These are phyloP conservation scores for Bolinopsis microptera DNA, from an alignment of 37 sponge, comb jelly and placozoan species.

Conservation along the genomic window DNA sequence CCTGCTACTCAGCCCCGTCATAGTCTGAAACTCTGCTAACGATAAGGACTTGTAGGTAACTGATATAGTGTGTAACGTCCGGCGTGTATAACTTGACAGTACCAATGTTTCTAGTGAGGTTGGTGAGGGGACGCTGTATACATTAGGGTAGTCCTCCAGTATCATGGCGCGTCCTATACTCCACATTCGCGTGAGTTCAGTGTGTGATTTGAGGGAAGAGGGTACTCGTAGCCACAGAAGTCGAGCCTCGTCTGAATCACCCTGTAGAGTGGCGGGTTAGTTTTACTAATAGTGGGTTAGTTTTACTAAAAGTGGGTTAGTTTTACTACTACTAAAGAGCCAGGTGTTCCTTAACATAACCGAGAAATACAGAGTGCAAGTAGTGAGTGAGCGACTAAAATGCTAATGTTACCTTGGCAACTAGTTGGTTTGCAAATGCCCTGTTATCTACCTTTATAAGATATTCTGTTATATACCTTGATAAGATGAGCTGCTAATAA, in stretches of 20 bases:
- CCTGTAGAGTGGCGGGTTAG: conserved; percentile 14
- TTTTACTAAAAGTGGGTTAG: no score
- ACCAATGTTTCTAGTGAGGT: neutral
- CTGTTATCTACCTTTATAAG: no score
- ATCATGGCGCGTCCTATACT: neutral
- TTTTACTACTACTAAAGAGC: no score
- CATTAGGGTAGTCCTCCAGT: neutral
- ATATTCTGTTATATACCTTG: no score
- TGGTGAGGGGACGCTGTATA: neutral
- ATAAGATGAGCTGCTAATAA: conserved; percentile 5
- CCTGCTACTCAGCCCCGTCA: neutral
- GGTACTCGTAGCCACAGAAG: conserved; percentile 34
- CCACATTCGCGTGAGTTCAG: neutral
- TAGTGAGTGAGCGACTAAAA: no score
- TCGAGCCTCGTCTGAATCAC: conserved; percentile 11
- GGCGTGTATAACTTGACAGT: neutral
- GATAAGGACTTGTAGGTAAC: neutral
- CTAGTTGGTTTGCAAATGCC: no score
- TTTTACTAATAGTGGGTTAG: no score
- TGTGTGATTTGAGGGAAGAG: neutral
- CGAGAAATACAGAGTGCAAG: no score
- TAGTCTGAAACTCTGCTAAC: neutral
- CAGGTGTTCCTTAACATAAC: no score
- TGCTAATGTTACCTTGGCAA: no score
- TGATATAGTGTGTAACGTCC: conserved; percentile 15